Evolutionary conservation across 2,888 invertebrate species (phyloP), one percentile per base, ranked within the genome.

Genomic region (Lydus trimaculatus): DNA sequence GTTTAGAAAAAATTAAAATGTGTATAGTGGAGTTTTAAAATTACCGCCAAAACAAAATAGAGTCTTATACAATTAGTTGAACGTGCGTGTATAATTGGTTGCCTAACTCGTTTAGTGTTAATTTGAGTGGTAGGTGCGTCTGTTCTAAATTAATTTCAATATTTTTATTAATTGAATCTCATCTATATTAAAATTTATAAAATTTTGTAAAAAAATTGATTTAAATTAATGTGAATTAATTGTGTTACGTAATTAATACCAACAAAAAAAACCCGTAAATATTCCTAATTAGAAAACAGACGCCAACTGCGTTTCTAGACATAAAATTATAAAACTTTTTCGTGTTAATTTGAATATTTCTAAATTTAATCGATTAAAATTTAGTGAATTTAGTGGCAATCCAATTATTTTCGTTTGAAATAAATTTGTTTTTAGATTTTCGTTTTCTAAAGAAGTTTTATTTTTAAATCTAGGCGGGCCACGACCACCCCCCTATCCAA

Each of bases 401-500:
- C n/a, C n/a, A 36, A 15, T 11, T 13, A 9, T 33, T 33, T 28
- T 28, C 4, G 28, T 28, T 33, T 11, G 36, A 11, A 33, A 33
- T 33, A 11, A 0, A 7, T 33, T 33, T 6, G 23, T 11, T 52
- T 20, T 23, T 25, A 0, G 23, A 52, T 9, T 20, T 9, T 9
- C 3, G 17, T 48, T 20, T 48, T n/a, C n/a, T 17, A 17, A 17
- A 8, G 52, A 13, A n/a, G 15, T 56, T 31, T n/a, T 36, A 60
- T 70, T 66, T 70, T 66, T 60, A 70, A 70, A 70, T 69, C 65
- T 63, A 43, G 61, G 63, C 65, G 66, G 56, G 56, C 56, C 7
- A 25, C 65, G 69, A n/a, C 69, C 63, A 66, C 69, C 69, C 69
- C 69, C 61, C 23, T 17, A 5, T 56, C n/a, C 1, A 17, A 7